Evolutionary conservation across 2,113 vertebrate species (phyloP), one percentile per base, ranked within the genome.

Genomic region (Oenanthe oenanthe): DNA sequence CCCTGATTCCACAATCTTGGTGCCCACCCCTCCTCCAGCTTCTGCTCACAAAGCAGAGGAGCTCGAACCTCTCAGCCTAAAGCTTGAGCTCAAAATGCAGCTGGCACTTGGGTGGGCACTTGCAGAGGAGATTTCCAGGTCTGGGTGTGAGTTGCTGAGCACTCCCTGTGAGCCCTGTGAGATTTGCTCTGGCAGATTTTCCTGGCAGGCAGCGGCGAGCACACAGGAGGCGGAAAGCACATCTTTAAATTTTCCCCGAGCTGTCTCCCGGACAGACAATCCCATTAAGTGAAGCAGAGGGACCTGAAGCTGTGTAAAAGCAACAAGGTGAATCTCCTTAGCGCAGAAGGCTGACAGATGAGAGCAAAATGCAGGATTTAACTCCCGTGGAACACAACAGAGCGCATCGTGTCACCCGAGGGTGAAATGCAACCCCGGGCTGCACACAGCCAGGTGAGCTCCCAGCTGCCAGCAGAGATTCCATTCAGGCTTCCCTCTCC

Each of bases 251-350:
- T 84, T 72, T 85, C 89, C 93, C 91, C 68, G 4, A 68, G 91
- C 92, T 86, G 68, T 81, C 89, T 93, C 77, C 87, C 10, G 84
- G 94, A 85, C 84, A 94, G 95, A 87, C 93, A 93, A 95, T 85
- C 91, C 95, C 15, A 48, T 95, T 93, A 95, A 92, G 85, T 7
- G 84, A 85, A 95, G 91, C 93, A 42, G 47, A 48, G 89, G 92
- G 93, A 93, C 94, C 91, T 78, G 86, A 45, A 97, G 84, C 94
- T 32, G 77, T 72, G 93, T 54, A 89, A 96, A 95, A 95, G 95
- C 93, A 93, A 91, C 91, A 91, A 89, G 94, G 91, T 95, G 94
- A 93, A 93, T 89, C 93, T 95, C 94, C 87, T 95, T 71, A 91
- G 91, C 7, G 1, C 86, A 31, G 86, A 20, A 78, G 85, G 87